These are phyloP conservation scores for Steinernema scapterisci DNA, from an alignment of 2,888 invertebrate species.

Conservation along the genomic window DNA sequence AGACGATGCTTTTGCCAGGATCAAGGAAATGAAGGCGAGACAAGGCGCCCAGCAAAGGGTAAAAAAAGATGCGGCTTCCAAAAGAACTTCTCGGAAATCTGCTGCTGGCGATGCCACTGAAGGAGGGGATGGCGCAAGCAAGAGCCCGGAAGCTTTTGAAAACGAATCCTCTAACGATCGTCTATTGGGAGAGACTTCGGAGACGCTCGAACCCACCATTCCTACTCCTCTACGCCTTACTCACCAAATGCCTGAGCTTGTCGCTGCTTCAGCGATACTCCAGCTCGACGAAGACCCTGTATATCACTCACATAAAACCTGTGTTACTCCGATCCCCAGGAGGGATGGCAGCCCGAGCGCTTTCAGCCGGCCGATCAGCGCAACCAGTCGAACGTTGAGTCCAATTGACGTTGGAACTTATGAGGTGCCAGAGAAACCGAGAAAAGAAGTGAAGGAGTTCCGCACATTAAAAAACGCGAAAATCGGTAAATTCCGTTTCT, in stretches of 20 bases:
- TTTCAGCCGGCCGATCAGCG: conserved; percentile 23
- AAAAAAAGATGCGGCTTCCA: neutral
- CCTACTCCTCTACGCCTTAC: neutral
- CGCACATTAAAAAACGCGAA: neutral
- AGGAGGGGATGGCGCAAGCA: neutral
- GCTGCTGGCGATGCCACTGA: neutral
- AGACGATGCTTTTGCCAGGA: conserved; percentile 87
- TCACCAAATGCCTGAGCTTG: neutral
- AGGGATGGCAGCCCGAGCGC: conserved; percentile 26
- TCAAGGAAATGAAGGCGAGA: conserved; percentile 37
- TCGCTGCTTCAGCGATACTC: neutral
- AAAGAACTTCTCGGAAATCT: neutral
- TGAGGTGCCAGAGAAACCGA: neutral
- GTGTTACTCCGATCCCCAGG: neutral
- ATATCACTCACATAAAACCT: neutral
- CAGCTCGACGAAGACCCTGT: neutral
- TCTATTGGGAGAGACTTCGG: neutral
- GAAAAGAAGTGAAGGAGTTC: neutral
- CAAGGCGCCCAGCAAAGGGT: neutral
- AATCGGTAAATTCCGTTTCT: neutral
- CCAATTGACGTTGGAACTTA: conserved; percentile 19
- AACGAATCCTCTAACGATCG: neutral
- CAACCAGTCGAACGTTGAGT: conserved; percentile 15
- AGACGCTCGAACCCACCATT: neutral
- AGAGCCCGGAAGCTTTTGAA: neutral